A percentile compares a stretch with the other conserved stretches of the same genome.
Evolutionary conservation across 2,797 vertebrate genomes (phyloP).

Genomic region (Astyanax mexicanus): DNA sequence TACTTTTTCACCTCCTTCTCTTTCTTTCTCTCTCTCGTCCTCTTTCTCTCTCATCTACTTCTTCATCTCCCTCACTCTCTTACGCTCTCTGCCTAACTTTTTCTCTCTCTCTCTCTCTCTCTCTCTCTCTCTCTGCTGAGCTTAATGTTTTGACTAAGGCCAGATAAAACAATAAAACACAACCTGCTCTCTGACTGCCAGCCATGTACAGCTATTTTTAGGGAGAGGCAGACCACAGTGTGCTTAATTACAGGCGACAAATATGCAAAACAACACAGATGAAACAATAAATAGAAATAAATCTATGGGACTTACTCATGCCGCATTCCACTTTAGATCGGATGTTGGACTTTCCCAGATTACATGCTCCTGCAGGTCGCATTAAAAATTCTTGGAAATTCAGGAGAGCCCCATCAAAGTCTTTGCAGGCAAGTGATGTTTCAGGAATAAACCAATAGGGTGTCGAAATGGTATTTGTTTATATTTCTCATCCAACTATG

Average conservation of each 20-base stretch:
- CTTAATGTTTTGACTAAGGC: slow-evolving; percentile 24
- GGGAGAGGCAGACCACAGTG: not conserved
- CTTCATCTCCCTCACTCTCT: slow-evolving; percentile 18
- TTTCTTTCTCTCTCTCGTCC: slow-evolving; percentile 14
- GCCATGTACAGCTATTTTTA: slow-evolving; percentile 29
- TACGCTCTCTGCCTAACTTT: slow-evolving; percentile 22
- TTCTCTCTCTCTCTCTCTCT: too few species aligned
- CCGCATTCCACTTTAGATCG: too few species aligned
- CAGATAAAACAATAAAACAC: slow-evolving; percentile 48
- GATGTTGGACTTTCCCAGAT: too few species aligned
- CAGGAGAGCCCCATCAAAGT: too few species aligned
- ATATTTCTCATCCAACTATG: too few species aligned
- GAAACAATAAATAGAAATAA: not conserved
- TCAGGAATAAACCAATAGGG: too few species aligned
- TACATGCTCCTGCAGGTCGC: too few species aligned
- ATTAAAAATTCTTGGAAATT: too few species aligned
- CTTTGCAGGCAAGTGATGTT: too few species aligned
- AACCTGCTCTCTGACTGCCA: slow-evolving; percentile 24
- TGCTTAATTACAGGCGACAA: not conserved
- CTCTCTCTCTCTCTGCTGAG: slow-evolving; percentile 20
- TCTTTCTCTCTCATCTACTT: too few species aligned
- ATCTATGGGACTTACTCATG: not conserved
- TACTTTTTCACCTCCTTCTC: too few species aligned
- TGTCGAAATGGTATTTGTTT: too few species aligned
- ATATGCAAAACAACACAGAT: not conserved